These are phyloP conservation scores for Podarcis lilfordi DNA, from an alignment of 2,797 vertebrate species.

Conservation along the genomic window DNA sequence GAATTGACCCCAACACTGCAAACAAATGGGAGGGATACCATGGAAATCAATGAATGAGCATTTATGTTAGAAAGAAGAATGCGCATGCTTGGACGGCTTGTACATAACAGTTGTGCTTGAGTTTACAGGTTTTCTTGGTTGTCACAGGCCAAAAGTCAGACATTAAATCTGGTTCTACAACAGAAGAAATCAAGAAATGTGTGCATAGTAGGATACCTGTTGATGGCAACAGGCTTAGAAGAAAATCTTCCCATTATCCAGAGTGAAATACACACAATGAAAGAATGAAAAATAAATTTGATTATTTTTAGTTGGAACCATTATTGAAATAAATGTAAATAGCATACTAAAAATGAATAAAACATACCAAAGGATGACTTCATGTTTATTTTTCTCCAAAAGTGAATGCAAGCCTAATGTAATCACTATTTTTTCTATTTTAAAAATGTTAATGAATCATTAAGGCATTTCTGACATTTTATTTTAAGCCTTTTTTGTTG, in stretches of 20 bases:
- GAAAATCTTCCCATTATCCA: neutral
- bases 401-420: neutral
- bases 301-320: constrained; percentile 4
- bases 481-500: constrained; percentile 54
- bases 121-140: neutral
- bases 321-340: constrained; percentile 5
- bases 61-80: neutral
- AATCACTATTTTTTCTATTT: constrained; percentile 1
- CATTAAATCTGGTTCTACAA: neutral
- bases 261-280: neutral
- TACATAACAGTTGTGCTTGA: too few relatives aligned
- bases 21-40: neutral
- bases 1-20: neutral
- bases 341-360: neutral
- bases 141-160: neutral
- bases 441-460: constrained; percentile 37
- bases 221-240: constrained; percentile 12
- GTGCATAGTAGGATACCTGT: neutral
- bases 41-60: neutral
- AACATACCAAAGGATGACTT: neutral
- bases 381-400: neutral
- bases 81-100: neutral
- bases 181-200: too few relatives aligned
- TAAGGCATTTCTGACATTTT: constrained; percentile 58
- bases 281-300: neutral